Base-by-base conservation (phyloP, 1,140 invertebrate genomes). In the Arctopsyche grandis region DNA sequence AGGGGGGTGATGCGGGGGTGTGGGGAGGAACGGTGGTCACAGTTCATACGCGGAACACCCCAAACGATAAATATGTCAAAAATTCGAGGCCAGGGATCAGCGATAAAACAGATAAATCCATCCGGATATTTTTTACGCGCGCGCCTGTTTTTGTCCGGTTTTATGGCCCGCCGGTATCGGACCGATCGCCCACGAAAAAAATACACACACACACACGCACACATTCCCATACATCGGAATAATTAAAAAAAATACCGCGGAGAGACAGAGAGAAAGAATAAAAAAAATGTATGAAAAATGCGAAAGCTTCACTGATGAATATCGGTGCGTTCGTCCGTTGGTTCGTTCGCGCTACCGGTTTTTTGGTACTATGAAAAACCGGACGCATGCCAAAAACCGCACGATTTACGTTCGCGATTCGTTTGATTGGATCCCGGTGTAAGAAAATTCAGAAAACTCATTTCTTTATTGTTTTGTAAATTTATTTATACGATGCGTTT, bases 31-130 rank as follows among this genome's bases (percentile, higher is more conserved):
- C 14, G 43, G 43, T 44, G 75, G 75, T 69, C 52, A 70, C 76
- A 77, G 81, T 79, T 82, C 81, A 81, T 81, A 79, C 77, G 80
- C 75, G 80, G 78, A 80, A 63, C 75, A 77, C 78, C 76, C 78
- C 52, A 46, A 78, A 79, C 78, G 71, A 82, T 82, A 82, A 82
- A 82, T 82, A 82, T 82, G 81, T 82, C 81, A 82, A 82, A 82
- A 82, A 78, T 78, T 79, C 70, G 52, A 77, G 81, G 80, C 52
- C 77, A 81, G 80, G 80, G 80, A 81, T 81, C 81, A 82, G 63
- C 76, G 81, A 82, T 82, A 82, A 82, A 82, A 78, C 58, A 79
- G 75, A 82, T 82, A 82, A 82, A 82, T 82, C 81, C 76, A 80
- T 82, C 81, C 78, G 77, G 22, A 24, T 66, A 52, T 77, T 78